Conservation (phyloP, 2,888 invertebrate genomes). For the Caenorhabditis doughertyi region DNA sequence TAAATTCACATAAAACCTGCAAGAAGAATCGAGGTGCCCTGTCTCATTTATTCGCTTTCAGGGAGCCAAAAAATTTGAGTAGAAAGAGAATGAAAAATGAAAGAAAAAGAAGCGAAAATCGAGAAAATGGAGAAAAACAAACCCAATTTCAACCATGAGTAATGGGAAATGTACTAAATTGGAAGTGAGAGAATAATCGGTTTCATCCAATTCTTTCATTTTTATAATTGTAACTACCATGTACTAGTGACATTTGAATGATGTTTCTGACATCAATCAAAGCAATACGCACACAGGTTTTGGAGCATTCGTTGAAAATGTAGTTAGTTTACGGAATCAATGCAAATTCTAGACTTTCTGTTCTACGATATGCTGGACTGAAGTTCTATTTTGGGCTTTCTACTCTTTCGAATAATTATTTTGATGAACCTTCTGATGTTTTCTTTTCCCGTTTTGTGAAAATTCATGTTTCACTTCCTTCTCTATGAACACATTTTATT, state of each 20-base stretch:
- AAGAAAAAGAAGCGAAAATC: neutral
- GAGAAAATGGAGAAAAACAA: conserved; percentile 37
- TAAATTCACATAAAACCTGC: too few relatives aligned
- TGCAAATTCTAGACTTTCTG: neutral
- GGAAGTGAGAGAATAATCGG: conserved; percentile 4
- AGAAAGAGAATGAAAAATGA: neutral
- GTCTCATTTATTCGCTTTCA: conserved; percentile 15
- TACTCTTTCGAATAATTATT: neutral
- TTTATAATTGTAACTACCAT: neutral
- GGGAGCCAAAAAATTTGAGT: neutral
- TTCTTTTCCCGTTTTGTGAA: neutral
- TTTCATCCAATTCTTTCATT: conserved; percentile 3
- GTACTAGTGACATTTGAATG: neutral
- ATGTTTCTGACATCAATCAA: conserved; percentile 4
- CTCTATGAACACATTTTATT: neutral
- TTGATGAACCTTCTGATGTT: neutral
- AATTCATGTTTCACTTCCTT: neutral
- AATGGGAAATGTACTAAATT: conserved; percentile 15
- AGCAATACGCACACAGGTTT: neutral
- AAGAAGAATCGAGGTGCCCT: neutral
- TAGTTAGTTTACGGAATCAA: neutral
- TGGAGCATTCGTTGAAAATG: neutral
- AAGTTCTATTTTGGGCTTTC: too few relatives aligned
- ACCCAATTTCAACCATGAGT: conserved; percentile 38
- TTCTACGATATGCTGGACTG: too few relatives aligned